Base-by-base conservation (phyloP, 1,140 invertebrate genomes). In the Drosophila nigrodunni region DNA sequence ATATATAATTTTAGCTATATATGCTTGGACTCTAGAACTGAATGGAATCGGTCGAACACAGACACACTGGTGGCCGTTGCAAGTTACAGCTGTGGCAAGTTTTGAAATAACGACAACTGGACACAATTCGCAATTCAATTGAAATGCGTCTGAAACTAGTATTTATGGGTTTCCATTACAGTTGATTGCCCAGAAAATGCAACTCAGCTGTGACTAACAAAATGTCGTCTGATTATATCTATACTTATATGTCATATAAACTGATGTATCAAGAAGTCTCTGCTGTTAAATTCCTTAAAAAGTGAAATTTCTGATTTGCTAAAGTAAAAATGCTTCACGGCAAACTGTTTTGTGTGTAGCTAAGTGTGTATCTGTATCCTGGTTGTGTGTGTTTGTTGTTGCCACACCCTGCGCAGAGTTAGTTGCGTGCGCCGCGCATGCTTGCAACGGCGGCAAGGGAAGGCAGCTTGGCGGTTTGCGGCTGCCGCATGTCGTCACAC, bases 391-490 rank as follows among this genome's bases (percentile, higher is more conserved):
- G 49, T 70, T n/a, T 74, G 47, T 50, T 74, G 55, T 50, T 58
- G 37, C 70, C 80, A 83, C 81, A 80, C 81, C 81, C 81, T 80
- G 76, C 68, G 70, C 65, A 65, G 76, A 49, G 41, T 35, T 52
- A 49, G 30, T 68, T 74, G 72, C 41, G 41, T 57, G 68, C 70
- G 67, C 15, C 13, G 35, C 65, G 74, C 72, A 70, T 58, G 70
- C 66, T 66, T 52, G 37, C 44, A 61, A 60, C 18, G 15, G 11
- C n/a, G 11, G 34, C 10, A 10, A 41, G 46, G 52, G 21, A 37
- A 34, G 39, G 39, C 30, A 55, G 2, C 11, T 9, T 30, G 37
- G 50, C 50, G 30, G 55, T 47, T 73, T 61, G 25, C 3, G 39
- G 54, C 62, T 66, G 52, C 52, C 67, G 50, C 66, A 82, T 65